A percentile compares a stretch with the other conserved stretches of the same genome.
These are phyloP conservation scores for Eurytoma adleriae DNA, from an alignment of 2,888 invertebrate genomes.

Conservation along the genomic window DNA sequence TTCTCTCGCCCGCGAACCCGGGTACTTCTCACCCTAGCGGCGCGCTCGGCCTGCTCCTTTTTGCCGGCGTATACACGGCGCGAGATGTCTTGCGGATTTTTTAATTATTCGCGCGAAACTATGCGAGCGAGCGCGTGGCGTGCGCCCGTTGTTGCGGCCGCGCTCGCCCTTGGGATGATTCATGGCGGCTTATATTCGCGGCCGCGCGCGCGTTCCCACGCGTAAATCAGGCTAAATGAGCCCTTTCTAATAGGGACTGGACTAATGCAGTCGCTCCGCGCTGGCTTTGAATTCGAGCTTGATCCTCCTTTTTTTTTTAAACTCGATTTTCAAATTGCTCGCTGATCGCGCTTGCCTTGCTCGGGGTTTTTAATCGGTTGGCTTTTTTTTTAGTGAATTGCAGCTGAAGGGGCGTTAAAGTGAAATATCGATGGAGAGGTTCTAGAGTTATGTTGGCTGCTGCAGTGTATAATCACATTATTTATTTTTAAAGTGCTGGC, in stretches of 20 bases:
- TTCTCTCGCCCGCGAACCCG: background rate
- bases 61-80: background rate
- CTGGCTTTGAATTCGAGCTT: background rate
- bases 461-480: no score
- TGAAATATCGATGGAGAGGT: no score
- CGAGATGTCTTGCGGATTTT: conserved; percentile 16
- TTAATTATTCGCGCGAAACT: background rate
- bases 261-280: conserved; percentile 23
- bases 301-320: background rate
- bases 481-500: no score
- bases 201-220: conserved; percentile 38
- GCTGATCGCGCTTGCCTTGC: background rate
- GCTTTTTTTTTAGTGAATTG: no score
- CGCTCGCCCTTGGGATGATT: conserved; percentile 34
- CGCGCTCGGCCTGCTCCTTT: no score
- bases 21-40: background rate
- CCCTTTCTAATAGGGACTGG: conserved; percentile 33
- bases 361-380: no score
- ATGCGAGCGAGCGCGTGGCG: background rate
- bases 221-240: conserved; percentile 40
- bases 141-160: conserved; percentile 23
- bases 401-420: no score
- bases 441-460: no score
- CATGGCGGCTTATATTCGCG: conserved; percentile 8
- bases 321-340: background rate